A percentile compares a stretch with the other conserved stretches of the same genome.
These are phyloP conservation scores for Apamea sordens DNA, from an alignment of 2,888 invertebrate species.

Conservation along the genomic window DNA sequence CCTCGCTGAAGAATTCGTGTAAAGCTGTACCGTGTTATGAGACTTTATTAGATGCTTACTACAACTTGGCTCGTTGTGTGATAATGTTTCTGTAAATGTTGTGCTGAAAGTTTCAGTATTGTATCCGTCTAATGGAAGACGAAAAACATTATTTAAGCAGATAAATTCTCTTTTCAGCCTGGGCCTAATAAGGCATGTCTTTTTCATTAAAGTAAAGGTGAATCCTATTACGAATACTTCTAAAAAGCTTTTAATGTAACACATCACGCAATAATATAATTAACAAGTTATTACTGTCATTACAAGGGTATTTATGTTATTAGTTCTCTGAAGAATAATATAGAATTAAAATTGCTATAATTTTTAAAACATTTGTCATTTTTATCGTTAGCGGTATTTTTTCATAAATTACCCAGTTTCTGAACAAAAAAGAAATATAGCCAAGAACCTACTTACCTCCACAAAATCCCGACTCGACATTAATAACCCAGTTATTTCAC, in stretches of 20 bases:
- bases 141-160: constrained; percentile 29
- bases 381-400: constrained; percentile 16
- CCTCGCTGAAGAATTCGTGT: constrained; percentile 81
- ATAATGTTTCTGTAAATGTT: constrained; percentile 49
- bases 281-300: constrained; percentile 72
- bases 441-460: neutral
- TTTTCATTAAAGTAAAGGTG: constrained; percentile 39
- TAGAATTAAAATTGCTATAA: constrained; percentile 18
- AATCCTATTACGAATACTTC: constrained; percentile 45
- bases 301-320: constrained; percentile 54
- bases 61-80: constrained; percentile 69
- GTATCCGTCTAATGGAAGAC: constrained; percentile 34
- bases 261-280: constrained; percentile 80
- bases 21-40: constrained; percentile 74
- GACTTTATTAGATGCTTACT: constrained; percentile 78
- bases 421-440: neutral
- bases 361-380: constrained; percentile 21
- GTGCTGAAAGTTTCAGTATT: constrained; percentile 30
- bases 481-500: constrained; percentile 62
- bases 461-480: constrained; percentile 2
- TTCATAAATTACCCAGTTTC: neutral
- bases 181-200: constrained; percentile 14
- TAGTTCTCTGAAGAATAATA: constrained; percentile 31
- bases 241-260: constrained; percentile 68
- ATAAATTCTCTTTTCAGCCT: neutral